Percentiles rank a stretch among this genome's conserved stretches.
Evolutionary conservation across 1,140 invertebrate genomes (phyloP).

Genomic region (Euschistus heros): DNA sequence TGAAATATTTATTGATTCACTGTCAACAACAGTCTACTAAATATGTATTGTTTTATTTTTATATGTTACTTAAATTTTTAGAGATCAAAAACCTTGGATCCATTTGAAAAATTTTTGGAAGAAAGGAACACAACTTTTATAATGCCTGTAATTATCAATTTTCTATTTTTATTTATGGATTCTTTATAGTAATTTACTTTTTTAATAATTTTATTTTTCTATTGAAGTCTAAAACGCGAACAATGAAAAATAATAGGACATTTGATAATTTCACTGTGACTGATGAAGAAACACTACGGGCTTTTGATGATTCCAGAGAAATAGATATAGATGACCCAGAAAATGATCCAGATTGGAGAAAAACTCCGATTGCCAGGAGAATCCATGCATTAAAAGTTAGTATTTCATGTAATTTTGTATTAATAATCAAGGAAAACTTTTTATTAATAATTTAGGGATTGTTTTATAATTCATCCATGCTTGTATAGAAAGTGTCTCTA

Average conservation of each 20-base stretch:
- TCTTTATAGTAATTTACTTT: too few species aligned
- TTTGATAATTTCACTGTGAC: background rate
- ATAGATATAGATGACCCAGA: constrained; percentile 1
- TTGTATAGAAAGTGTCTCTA: background rate
- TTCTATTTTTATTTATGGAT: too few species aligned
- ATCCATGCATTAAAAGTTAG: background rate
- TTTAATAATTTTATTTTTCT: background rate
- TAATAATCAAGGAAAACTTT: background rate
- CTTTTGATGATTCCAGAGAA: background rate
- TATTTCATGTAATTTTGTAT: background rate
- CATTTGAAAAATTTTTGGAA: constrained; percentile 9
- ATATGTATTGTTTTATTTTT: too few species aligned
- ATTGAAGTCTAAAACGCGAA: background rate
- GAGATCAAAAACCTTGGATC: background rate
- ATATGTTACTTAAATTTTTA: too few species aligned
- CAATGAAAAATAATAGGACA: background rate
- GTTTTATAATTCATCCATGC: background rate
- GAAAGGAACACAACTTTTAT: background rate
- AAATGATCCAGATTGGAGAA: constrained; percentile 8
- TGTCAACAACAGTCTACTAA: too few species aligned
- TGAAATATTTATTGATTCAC: too few species aligned
- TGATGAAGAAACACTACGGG: background rate
- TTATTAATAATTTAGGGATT: background rate
- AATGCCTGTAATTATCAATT: background rate
- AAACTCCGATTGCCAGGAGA: constrained; percentile 1